Percentiles rank a stretch among this genome's conserved stretches.
Conservation (phyloP, 2,888 invertebrate species). For the Ochropleura leucogaster region DNA sequence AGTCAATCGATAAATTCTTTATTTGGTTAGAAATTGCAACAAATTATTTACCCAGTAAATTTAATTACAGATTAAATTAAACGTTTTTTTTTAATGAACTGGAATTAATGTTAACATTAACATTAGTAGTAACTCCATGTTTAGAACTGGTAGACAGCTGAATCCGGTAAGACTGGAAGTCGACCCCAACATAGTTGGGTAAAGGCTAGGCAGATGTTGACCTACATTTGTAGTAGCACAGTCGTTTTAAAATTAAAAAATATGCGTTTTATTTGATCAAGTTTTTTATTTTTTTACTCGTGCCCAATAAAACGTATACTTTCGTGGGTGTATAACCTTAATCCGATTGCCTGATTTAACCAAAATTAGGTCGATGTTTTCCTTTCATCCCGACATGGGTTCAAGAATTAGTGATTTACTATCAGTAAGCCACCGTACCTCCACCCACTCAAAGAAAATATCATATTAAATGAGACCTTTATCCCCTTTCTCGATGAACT, state of each 20-base stretch:
- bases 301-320: background rate
- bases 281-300: background rate
- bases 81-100: no score
- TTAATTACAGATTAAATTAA: no score
- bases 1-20: background rate
- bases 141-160: no score
- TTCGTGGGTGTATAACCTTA: background rate
- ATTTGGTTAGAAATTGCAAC: background rate
- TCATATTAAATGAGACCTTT: background rate
- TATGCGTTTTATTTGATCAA: background rate
- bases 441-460: background rate
- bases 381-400: background rate
- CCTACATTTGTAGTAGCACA: no score
- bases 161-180: no score
- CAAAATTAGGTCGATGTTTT: background rate
- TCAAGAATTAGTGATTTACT: background rate
- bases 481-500: background rate
- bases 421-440: background rate
- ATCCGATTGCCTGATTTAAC: background rate
- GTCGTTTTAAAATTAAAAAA: no score
- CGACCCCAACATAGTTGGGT: no score
- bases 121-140: no score
- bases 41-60: background rate
- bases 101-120: no score
- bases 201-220: no score